A percentile compares a stretch with the other conserved stretches of the same genome.
phyloP scores from a whole-genome alignment of 2,797 vertebrate genomes.

The Allobates femoralis region DNA sequence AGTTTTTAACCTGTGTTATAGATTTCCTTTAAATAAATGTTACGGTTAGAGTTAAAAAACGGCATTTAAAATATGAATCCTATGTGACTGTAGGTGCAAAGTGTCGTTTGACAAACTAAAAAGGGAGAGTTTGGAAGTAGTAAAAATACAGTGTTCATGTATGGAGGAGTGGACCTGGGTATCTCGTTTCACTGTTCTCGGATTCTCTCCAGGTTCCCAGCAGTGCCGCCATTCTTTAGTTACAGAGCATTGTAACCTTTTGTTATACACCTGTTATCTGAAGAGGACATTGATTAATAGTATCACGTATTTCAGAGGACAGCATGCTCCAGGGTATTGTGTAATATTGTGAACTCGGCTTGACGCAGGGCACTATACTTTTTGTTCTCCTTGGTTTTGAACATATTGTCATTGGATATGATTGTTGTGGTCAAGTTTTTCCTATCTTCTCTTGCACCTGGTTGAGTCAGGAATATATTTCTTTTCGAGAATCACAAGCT shows the following conservation, averaged over 20 bases:
- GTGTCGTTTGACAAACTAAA: neutral
- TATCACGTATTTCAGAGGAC: constrained; percentile 35
- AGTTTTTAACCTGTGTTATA: too few relatives aligned
- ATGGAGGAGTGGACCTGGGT: neutral
- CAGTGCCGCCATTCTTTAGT: neutral
- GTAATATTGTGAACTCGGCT: neutral
- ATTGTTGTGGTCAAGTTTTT: neutral
- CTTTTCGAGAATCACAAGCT: neutral
- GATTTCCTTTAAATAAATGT: neutral
- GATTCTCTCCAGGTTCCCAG: constrained; percentile 1
- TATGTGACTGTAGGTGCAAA: too few relatives aligned
- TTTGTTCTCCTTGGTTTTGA: constrained; percentile 16
- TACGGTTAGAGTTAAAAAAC: too few relatives aligned
- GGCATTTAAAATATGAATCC: neutral
- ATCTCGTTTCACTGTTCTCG: constrained; percentile 1
- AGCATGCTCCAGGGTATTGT: neutral
- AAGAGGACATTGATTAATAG: constrained; percentile 12
- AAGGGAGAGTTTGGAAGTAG: neutral
- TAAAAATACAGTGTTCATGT: constrained; percentile 13
- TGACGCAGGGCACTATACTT: neutral
- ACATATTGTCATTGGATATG: constrained; percentile 3
- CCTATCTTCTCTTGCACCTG: constrained; percentile 35
- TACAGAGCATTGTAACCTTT: constrained; percentile 9
- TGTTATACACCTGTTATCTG: constrained; percentile 29
- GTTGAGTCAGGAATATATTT: constrained; percentile 13